phyloP scores from a whole-genome alignment of 2,888 invertebrate species.

The Thymelicus acteon region DNA sequence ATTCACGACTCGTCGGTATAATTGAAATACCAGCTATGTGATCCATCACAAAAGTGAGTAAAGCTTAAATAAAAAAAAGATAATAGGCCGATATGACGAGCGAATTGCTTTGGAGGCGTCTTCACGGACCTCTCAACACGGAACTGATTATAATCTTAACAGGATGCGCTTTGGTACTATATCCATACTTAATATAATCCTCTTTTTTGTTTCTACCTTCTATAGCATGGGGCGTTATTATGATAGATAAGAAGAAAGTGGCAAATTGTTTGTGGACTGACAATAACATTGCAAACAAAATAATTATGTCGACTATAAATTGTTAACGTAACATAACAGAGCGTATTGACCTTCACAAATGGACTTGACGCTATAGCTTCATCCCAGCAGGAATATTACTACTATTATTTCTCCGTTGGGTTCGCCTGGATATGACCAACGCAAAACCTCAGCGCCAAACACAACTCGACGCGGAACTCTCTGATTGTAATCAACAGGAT shows the following conservation, averaged over 20 bases:
- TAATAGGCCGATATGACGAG: constrained; percentile 14
- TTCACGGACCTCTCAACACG: constrained; percentile 63
- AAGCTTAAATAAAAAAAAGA: constrained; percentile 24
- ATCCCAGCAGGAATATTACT: no score
- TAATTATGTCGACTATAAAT: no score
- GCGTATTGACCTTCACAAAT: no score
- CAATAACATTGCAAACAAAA: no score
- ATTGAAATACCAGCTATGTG: constrained; percentile 25
- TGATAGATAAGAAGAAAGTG: not conserved
- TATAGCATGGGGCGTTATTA: not conserved
- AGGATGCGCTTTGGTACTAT: constrained; percentile 52
- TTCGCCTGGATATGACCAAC: no score
- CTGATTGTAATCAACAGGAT: no score
- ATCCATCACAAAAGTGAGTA: constrained; percentile 28
- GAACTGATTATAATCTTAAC: constrained; percentile 66
- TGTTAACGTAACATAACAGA: no score
- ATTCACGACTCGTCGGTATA: constrained; percentile 30
- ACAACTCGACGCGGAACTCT: no score
- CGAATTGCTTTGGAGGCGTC: constrained; percentile 51
- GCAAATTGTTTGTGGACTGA: no score
- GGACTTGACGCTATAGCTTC: no score
- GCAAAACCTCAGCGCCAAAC: no score
- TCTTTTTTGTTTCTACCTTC: not conserved
- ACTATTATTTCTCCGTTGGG: no score
- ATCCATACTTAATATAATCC: not conserved